Base-by-base conservation (phyloP, 2,113 vertebrate genomes). In the Climacteris rufus region DNA sequence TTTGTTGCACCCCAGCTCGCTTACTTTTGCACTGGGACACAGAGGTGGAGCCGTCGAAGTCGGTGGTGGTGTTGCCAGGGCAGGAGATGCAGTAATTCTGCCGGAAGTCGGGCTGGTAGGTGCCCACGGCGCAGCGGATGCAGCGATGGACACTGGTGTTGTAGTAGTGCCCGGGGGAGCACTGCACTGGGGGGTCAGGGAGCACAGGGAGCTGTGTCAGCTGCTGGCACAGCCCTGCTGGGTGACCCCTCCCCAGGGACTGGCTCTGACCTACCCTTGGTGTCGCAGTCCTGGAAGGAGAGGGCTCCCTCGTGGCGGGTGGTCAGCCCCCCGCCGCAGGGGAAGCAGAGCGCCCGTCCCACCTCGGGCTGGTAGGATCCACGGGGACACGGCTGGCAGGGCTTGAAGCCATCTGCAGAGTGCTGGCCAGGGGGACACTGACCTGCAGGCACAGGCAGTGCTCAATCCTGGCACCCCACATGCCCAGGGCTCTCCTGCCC, bases 1-100 rank as follows among this genome's bases (percentile, higher is more conserved):
- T 21, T 7, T 39, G 6, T 2, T 1, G 0, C 30, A 10, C 56
- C 84, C 68, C 86, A 76, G 87, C 89, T 87, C 2, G 89, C 98
- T 54, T 98, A 99, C 99, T 99, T 98, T 99, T 99, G 98, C 99
- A 99, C 97, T 99, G 99, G 50, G 98, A 98, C 84, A 99, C 99
- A 2, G 98, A 99, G 83, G 99, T 99, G 77, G 99, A 99, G 30
- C 99, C 99, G 0, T 99, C 99, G 2, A 99, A 99, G 97, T 99
- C 99, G 0, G 99, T 99, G 96, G 99, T 99, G 82, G 99, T 99
- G 97, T 99, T 99, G 84, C 99, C 99, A 0, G 99, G 99, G 64
- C 99, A 99, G 96, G 99, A 90, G 49, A 99, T 99, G 68, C 99
- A 99, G 97, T 99, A 99, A 94, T 99, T 99, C 98, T 99, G 99